Base-by-base conservation (phyloP, 2,113 vertebrate species). In the Marmota flaviventris region DNA sequence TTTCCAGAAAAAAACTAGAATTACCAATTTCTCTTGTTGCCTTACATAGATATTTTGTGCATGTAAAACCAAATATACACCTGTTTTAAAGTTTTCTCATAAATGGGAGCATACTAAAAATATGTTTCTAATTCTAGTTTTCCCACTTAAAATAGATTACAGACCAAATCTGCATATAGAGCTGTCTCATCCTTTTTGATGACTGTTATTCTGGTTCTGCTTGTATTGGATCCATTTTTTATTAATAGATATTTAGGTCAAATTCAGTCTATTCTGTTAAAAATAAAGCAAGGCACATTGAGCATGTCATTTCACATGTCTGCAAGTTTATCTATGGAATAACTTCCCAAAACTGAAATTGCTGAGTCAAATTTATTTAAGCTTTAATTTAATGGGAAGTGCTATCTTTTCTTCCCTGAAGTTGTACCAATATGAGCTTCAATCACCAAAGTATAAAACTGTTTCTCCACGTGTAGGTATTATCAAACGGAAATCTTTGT, bases 341-440 rank as follows among this genome's bases (percentile, higher is more conserved):
- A 67, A 53, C 20, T 91, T 96, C 48, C 53, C 58, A 4, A 93
- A 67, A 76, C 24, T 45, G 29, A 95, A 92, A 79, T 73, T 70
- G n/a, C 45, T 81, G 45, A 92, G 27, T 85, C 51, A 45, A 88
- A 67, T 86, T 88, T 67, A 39, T 51, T 77, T 85, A 51, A 69
- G n/a, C 24, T 96, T 87, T 94, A 87, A 89, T 87, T 72, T 94
- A 63, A 56, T 61, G n/a, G 16, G n/a, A 86, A 48, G 92, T 61
- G 58, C 27, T 91, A 32, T 76, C 63, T 85, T 2, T 27, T 88
- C 93, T 72, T 1, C 12, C 32, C 58, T 48, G 42, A 77, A 86
- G 58, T 34, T 22, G 8, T 76, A 89, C 34, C 65, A 88, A 79
- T 34, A 65, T 42, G 58, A 89, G 27, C 22, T 86, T 89, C 34